A percentile compares a stretch with the other conserved stretches of the same genome.
Conservation (phyloP, 2,888 invertebrate species). For the Acrobasis consociella region DNA sequence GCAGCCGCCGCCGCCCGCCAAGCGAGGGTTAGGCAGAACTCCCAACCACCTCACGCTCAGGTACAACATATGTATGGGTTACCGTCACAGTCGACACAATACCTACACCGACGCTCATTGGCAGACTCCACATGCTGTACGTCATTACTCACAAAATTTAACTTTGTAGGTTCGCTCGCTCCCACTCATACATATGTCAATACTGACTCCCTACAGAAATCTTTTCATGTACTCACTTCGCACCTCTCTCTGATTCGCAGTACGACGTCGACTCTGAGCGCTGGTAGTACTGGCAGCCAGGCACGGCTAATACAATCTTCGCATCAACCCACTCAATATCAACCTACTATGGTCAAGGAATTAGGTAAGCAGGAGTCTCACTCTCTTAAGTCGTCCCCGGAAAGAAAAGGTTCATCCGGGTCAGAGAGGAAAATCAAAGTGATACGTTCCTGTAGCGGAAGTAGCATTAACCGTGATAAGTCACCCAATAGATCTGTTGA, state of each 20-base stretch:
- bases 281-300: constrained; percentile 96
- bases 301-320: constrained; percentile 96
- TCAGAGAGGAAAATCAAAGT: constrained; percentile 72
- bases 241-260: constrained; percentile 73
- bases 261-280: constrained; percentile 96
- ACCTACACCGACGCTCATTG: constrained; percentile 43
- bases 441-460: constrained; percentile 81
- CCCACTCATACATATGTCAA: constrained; percentile 72
- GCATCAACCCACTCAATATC: constrained; percentile 95
- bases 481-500: constrained; percentile 66
- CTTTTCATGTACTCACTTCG: background rate
- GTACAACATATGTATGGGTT: constrained; percentile 80
- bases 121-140: constrained; percentile 39
- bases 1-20: constrained; percentile 85
- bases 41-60: constrained; percentile 96
- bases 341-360: constrained; percentile 93
- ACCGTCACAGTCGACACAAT: constrained; percentile 31
- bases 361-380: constrained; percentile 89
- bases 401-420: constrained; percentile 55
- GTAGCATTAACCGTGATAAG: constrained; percentile 71
- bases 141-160: constrained; percentile 42
- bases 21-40: constrained; percentile 91
- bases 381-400: constrained; percentile 79
- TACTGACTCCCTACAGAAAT: constrained; percentile 31
- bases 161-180: constrained; percentile 23